These are phyloP conservation scores for Bombus fervidus DNA, from an alignment of 1,140 invertebrate species.

Conservation along the genomic window DNA sequence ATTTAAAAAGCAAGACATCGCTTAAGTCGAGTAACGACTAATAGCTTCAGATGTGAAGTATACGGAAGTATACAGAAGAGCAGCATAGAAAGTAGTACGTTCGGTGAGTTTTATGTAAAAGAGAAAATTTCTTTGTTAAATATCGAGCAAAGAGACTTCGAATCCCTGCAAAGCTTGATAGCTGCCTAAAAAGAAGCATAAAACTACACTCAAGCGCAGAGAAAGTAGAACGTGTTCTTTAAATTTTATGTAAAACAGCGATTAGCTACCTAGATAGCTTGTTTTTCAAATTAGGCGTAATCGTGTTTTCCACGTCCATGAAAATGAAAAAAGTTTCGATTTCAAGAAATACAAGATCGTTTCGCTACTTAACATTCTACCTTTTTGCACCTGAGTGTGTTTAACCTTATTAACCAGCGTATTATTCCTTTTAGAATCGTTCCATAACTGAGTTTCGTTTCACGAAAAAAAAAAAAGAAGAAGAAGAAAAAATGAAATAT, in stretches of 20 bases:
- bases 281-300: neutral
- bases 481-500: neutral
- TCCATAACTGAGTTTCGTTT: too few relatives aligned
- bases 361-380: neutral
- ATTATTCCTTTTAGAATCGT: neutral
- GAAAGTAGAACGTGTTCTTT: neutral
- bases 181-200: neutral
- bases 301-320: neutral
- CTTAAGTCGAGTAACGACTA: neutral
- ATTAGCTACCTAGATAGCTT: neutral
- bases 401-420: slow-evolving; percentile 18
- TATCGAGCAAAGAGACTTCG: neutral
- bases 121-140: neutral
- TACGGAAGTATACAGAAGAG: too few relatives aligned
- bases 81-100: neutral
- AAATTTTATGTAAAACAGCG: neutral
- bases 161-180: neutral
- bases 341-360: neutral
- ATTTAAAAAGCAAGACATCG: too few relatives aligned
- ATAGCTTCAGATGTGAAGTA: neutral
- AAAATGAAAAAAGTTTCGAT: neutral
- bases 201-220: neutral
- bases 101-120: neutral
- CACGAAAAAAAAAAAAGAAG: too few relatives aligned
- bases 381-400: neutral